Base-by-base conservation (phyloP, 2,888 invertebrate genomes). In the Trilocha varians region DNA sequence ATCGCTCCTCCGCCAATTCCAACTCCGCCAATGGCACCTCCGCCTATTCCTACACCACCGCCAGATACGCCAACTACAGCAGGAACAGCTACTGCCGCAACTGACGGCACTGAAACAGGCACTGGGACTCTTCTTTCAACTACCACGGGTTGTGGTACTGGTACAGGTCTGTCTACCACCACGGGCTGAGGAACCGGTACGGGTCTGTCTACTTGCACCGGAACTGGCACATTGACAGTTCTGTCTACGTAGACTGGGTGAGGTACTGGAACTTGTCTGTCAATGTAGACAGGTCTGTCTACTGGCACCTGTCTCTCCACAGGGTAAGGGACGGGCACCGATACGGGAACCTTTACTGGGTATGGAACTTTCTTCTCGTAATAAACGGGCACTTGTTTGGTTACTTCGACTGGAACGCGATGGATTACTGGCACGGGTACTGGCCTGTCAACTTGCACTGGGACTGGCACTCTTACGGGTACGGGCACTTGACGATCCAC, bases 191-290 rank as follows among this genome's bases (percentile, higher is more conserved):
- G 56, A 1, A 70, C 65, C 57, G 69, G 55, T 52, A 62, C 80
- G 34, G 52, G 68, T 46, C 58, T 69, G 41, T 68, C 87, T 0
- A 91, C 86, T 41, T 85, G 68, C 9, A 90, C 87, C 0, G 90
- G 90, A 0, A 88, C 84, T 11, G 89, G 88, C 2, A 90, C 88
- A n/a, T 87, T 86, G 13, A 88, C 87, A 1, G 85, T 87, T 18
- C 88, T 83, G 43, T 87, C 79, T 1, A 89, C 82, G 36, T 87
- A 83, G 5, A 90, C 89, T 14, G 89, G 87, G 33, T 83, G 82
- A 0, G 80, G 82, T 0, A 85, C 79, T 0, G 77, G 63, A 9
- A 88, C 78, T 40, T 87, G 87, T 49, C 88, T 87, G 46, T 89
- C 87, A 0, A 91, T 78, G 50, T 87, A 71, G 34, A 91, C 88